Evolutionary conservation across 2,797 vertebrate species (phyloP).

Genomic region (Sylvia borin): DNA sequence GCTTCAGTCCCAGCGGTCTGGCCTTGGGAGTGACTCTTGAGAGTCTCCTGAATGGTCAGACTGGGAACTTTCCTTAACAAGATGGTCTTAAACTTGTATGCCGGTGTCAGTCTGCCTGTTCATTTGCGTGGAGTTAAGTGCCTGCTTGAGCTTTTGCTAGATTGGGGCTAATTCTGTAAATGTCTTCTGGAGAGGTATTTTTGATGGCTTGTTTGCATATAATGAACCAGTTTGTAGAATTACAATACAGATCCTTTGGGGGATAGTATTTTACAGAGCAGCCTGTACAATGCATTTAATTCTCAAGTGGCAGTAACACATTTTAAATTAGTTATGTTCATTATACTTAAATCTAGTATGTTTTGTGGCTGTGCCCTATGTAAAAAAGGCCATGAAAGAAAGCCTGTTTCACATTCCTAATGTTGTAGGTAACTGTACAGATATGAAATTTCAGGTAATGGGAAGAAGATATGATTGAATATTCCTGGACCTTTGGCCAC

Average conservation of each 20-base stretch:
- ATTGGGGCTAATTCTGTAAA: background rate
- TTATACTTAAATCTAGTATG: background rate
- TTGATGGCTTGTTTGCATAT: background rate
- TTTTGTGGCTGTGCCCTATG: background rate
- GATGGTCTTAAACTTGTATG: background rate
- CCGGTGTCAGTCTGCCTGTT: background rate
- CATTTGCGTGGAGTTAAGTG: background rate
- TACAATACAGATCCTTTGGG: background rate
- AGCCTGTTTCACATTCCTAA: background rate
- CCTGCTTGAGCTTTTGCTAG: background rate
- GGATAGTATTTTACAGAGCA: background rate
- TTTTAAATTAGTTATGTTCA: background rate
- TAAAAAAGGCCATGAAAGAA: background rate
- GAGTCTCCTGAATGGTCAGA: background rate
- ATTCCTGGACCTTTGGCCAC: conserved; percentile 4
- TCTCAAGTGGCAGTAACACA: background rate
- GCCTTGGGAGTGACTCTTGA: background rate
- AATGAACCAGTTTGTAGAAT: background rate
- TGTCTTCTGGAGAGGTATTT: background rate
- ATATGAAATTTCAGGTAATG: background rate
- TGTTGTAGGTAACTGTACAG: background rate
- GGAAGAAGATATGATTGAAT: background rate
- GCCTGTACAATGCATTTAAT: background rate
- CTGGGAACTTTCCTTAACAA: background rate
- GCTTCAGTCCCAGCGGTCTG: background rate